phyloP scores from a whole-genome alignment of 2,797 vertebrate genomes.

The Acanthopagrus latus region DNA sequence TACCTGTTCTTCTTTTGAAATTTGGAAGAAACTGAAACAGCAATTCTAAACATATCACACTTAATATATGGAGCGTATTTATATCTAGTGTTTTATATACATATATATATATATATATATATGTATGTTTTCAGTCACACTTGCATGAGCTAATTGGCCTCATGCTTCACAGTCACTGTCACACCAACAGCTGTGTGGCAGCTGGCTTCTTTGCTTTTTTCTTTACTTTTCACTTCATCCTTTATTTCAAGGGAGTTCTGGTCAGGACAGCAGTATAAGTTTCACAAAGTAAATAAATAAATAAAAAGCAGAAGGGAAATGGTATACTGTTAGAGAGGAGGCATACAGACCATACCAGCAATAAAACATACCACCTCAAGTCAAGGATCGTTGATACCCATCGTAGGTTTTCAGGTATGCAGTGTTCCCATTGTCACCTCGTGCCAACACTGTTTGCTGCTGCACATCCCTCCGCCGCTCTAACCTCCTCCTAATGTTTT shows the following conservation, averaged over 20 bases:
- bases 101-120: too few relatives aligned
- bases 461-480: not conserved
- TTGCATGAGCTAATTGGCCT: conserved; percentile 8
- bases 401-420: conserved; percentile 18
- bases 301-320: too few relatives aligned
- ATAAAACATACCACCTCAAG: too few relatives aligned
- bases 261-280: too few relatives aligned
- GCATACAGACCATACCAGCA: too few relatives aligned
- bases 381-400: conserved; percentile 4
- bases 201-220: not conserved
- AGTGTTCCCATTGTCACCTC: not conserved
- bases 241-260: too few relatives aligned
- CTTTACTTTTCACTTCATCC: too few relatives aligned
- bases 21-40: not conserved
- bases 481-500: too few relatives aligned
- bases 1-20: not conserved
- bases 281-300: too few relatives aligned
- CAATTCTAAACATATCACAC: not conserved
- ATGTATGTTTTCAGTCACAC: not conserved
- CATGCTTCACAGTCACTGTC: not conserved
- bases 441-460: not conserved
- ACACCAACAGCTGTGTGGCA: conserved; percentile 20
- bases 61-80: not conserved
- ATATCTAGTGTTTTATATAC: too few relatives aligned
- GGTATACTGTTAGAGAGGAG: too few relatives aligned